Base-by-base conservation (phyloP, 1,140 invertebrate species). In the Argopecten irradians region DNA sequence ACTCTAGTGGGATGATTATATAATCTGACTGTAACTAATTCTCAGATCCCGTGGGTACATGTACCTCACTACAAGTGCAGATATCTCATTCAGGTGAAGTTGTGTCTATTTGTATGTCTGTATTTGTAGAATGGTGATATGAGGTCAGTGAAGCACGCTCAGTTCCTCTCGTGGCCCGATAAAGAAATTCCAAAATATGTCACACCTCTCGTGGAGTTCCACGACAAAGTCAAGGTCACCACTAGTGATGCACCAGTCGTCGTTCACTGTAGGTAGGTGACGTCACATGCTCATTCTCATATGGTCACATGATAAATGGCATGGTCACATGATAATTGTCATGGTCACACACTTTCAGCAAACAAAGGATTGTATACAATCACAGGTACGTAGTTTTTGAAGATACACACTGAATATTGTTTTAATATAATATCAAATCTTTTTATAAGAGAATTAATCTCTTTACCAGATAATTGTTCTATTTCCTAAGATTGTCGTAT, bases 111-210 rank as follows among this genome's bases (percentile, higher is more conserved):
- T 14, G 34, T 28, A 32, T 34, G 19, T 32, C 39, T 85, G 9
- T 84, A 0, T 71, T 83, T 71, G 5, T 36, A 90, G 89, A 83
- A 86, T 36, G 36, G 39, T 11, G 85, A 39, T 0, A 99, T 99
- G 0, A 91, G 98, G 84, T 97, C 97, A 91, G 97, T 99, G 91
- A 99, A 97, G 94, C 99, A 99, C 94, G 99, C 98, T 95, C 98
- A 99, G 95, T 99, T 99, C 96, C 98, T 94, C 96, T 98, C 98
- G 16, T 99, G 99, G 99, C 98, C 99, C 28, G 99, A 99, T 96
- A 98, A 99, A 95, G 98, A 98, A 55, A 98, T 99, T 82, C 98
- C 99, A 16, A 97, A 97, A 28, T 98, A 99, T 96, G 98, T 98
- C 1, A 98, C 98, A n/a, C 98, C 98, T 93, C 98, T 99, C 87